A percentile compares a stretch with the other conserved stretches of the same genome.
Evolutionary conservation across 1,140 invertebrate genomes (phyloP).

Genomic region (Drosophila kohkoa): DNA sequence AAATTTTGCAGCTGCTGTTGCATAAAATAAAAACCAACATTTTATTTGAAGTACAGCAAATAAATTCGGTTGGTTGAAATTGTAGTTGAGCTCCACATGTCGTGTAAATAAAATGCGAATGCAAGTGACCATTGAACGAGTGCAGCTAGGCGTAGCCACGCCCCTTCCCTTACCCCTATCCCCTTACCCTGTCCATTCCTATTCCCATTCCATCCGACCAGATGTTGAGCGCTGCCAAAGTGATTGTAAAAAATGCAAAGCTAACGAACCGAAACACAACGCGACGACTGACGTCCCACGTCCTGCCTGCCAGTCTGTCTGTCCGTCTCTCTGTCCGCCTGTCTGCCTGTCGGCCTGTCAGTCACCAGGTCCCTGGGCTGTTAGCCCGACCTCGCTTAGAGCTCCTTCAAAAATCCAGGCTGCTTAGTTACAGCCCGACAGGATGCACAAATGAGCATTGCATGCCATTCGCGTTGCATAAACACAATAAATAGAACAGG

Average conservation of each 20-base stretch:
- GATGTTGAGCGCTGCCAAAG: slow-evolving; percentile 55
- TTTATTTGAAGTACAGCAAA: slow-evolving; percentile 78
- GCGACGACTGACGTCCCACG: slow-evolving; percentile 71
- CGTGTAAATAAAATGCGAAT: slow-evolving; percentile 78
- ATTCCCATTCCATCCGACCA: not conserved
- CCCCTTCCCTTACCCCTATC: slow-evolving; percentile 12
- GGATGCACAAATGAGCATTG: slow-evolving; percentile 60
- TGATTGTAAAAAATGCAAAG: slow-evolving; percentile 82
- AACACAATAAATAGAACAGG: slow-evolving; percentile 51
- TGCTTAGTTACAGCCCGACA: slow-evolving; percentile 37
- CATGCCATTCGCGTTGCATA: slow-evolving; percentile 50
- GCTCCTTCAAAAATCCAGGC: not conserved
- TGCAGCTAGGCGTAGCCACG: slow-evolving; percentile 54
- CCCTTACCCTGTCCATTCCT: too few relatives aligned
- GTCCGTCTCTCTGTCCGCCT: slow-evolving; percentile 8
- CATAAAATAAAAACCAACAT: slow-evolving; percentile 77
- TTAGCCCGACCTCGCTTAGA: not conserved
- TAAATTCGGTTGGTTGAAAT: slow-evolving; percentile 71
- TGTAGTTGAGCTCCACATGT: slow-evolving; percentile 70
- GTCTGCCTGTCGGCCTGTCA: slow-evolving; percentile 28
- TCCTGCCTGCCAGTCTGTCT: slow-evolving; percentile 38
- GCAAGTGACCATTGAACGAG: slow-evolving; percentile 75
- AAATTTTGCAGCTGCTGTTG: slow-evolving; percentile 59
- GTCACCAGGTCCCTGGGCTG: slow-evolving; percentile 34
- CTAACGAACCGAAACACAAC: slow-evolving; percentile 82